phyloP scores from a whole-genome alignment of 2,113 vertebrate species.

The Dicrurus megarhynchus region DNA sequence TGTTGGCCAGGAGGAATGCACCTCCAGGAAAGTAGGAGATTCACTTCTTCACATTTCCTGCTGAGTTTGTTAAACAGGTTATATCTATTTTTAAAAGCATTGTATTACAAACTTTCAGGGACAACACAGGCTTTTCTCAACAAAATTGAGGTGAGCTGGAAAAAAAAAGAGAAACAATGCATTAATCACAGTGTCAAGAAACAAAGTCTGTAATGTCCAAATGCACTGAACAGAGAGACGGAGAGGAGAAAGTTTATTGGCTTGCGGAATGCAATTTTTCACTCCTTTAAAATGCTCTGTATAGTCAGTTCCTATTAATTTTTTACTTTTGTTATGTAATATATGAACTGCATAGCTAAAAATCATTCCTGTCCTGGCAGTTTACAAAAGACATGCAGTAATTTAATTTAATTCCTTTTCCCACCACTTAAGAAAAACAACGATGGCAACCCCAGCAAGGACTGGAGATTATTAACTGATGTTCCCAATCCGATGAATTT shows the following conservation, averaged over 20 bases:
- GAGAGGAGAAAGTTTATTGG: slow-evolving; percentile 6
- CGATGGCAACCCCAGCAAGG: not conserved
- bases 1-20: slow-evolving; percentile 57
- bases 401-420: not conserved
- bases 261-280: slow-evolving; percentile 20
- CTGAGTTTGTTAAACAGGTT: slow-evolving; percentile 75
- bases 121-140: slow-evolving; percentile 21
- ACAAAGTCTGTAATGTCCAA: not conserved
- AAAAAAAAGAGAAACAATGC: not conserved
- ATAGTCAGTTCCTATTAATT: slow-evolving; percentile 36
- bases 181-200: slow-evolving; percentile 38
- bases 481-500: not conserved
- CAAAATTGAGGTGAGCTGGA: not conserved
- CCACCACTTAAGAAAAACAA: not conserved
- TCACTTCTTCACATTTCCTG: slow-evolving; percentile 67
- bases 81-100: slow-evolving; percentile 62
- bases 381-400: not conserved
- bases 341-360: not conserved
- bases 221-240: not conserved
- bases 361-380: not conserved
- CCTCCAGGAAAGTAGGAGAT: slow-evolving; percentile 65
- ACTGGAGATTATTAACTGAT: slow-evolving; percentile 47
- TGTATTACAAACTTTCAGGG: slow-evolving; percentile 24
- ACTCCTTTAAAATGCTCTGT: not conserved
- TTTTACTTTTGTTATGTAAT: slow-evolving; percentile 42